Evolutionary conservation across 1,140 invertebrate genomes (phyloP).

Genomic region (Vollenhovia emeryi): DNA sequence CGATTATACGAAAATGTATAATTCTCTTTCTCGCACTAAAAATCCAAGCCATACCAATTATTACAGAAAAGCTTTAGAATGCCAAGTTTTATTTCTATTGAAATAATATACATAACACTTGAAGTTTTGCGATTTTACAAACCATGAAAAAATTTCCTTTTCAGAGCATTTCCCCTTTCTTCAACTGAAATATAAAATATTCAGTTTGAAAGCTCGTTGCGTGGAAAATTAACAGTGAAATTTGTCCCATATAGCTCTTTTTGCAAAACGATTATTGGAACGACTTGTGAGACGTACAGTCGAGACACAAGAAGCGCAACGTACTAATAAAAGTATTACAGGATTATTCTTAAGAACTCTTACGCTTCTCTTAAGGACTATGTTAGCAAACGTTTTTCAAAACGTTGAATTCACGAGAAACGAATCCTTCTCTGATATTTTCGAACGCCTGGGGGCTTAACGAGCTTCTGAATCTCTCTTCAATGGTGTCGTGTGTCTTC

Average conservation of each 20-base stretch:
- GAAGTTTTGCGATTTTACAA: background rate
- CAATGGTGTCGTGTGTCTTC: slow-evolving; percentile 70
- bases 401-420: background rate
- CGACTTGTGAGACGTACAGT: background rate
- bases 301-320: background rate
- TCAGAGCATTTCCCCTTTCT: background rate
- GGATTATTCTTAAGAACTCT: slow-evolving; percentile 1
- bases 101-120: background rate
- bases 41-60: background rate
- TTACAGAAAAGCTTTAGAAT: background rate
- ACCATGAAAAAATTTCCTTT: background rate
- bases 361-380: slow-evolving; percentile 18
- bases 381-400: background rate
- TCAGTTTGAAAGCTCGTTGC: background rate
- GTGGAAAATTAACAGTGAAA: background rate
- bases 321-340: slow-evolving; percentile 11
- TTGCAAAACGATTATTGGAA: background rate
- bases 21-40: background rate
- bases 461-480: slow-evolving; percentile 66
- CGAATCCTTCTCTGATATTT: slow-evolving; percentile 38
- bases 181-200: background rate
- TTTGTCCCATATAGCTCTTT: background rate
- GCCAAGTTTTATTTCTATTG: background rate
- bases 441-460: slow-evolving; percentile 63
- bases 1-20: background rate